These are phyloP conservation scores for Cassiopea xamachana DNA, from an alignment of 30 jellyfish, hydroid and myxozoan genomes.

Conservation along the genomic window DNA sequence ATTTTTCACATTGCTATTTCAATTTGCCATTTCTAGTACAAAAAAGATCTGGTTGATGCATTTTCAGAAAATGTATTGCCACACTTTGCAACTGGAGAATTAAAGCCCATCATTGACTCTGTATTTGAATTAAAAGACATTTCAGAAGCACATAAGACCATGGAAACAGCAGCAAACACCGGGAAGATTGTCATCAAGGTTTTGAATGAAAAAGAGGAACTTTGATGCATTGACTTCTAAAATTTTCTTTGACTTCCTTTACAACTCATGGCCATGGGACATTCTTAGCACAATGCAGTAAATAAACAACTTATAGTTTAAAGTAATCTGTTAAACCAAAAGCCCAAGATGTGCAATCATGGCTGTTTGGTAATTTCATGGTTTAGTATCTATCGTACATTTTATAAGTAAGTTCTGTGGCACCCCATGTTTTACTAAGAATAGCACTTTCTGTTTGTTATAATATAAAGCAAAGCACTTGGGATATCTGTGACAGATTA, in stretches of 20 bases:
- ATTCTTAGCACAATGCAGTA: too few species aligned
- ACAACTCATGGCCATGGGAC: too few species aligned
- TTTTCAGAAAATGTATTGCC: slow-evolving; percentile 76
- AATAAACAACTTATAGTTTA: too few species aligned
- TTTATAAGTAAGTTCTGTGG: too few species aligned
- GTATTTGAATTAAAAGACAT: slow-evolving; percentile 62
- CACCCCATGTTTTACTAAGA: too few species aligned
- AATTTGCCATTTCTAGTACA: slow-evolving; percentile 66
- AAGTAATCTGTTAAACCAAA: too few species aligned
- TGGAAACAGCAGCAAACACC: slow-evolving; percentile 83
- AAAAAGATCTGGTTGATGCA: slow-evolving; percentile 83
- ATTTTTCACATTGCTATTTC: background rate
- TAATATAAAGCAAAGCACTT: too few species aligned
- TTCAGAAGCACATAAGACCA: slow-evolving; percentile 86
- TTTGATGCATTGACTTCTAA: background rate
- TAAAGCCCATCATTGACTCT: slow-evolving; percentile 86
- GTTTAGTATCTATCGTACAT: too few species aligned
- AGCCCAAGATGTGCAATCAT: too few species aligned
- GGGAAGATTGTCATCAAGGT: slow-evolving; percentile 87
- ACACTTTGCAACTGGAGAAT: slow-evolving; percentile 63
- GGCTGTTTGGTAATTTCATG: too few species aligned
- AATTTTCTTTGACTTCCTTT: background rate
- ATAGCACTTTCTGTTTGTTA: too few species aligned
- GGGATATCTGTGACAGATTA: too few species aligned
- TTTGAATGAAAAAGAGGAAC: slow-evolving; percentile 64